phyloP scores from a whole-genome alignment of 2,797 vertebrate species.

The Schizothorax lantsangensis region DNA sequence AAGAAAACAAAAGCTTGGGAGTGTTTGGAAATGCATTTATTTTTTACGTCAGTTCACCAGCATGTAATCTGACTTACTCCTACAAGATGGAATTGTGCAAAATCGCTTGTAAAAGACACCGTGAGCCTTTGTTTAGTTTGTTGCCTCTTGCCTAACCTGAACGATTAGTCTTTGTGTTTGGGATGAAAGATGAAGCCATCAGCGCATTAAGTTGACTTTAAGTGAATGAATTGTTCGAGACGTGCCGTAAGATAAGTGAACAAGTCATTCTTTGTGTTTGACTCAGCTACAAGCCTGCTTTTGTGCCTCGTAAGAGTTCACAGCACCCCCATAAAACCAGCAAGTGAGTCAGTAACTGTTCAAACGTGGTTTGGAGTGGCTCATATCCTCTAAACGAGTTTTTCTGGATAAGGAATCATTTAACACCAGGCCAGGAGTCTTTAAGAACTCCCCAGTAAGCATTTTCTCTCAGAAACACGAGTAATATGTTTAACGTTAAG shows the following conservation, averaged over 20 bases:
- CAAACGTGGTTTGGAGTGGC: conserved; percentile 42
- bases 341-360: conserved; percentile 59
- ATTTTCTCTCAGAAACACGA: conserved; percentile 22
- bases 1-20: not conserved
- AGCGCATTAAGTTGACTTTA: conserved; percentile 29
- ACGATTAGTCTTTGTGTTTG: conserved; percentile 28
- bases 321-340: conserved; percentile 39
- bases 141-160: conserved; percentile 36
- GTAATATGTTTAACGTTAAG: conserved; percentile 49
- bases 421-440: conserved; percentile 8
- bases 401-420: conserved; percentile 46
- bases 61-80: conserved; percentile 11
- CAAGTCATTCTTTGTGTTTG: conserved; percentile 44
- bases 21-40: conserved; percentile 1
- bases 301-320: conserved; percentile 35
- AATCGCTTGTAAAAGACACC: conserved; percentile 16
- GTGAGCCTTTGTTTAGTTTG: conserved; percentile 31
- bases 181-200: conserved; percentile 33
- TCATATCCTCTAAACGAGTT: conserved; percentile 45
- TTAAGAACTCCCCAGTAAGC: conserved; percentile 20
- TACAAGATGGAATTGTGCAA: conserved; percentile 14
- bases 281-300: conserved; percentile 47
- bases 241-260: conserved; percentile 46
- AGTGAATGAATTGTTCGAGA: conserved; percentile 42
- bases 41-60: not conserved